Percentiles rank a stretch among this genome's conserved stretches.
phyloP scores from a whole-genome alignment of 2,797 vertebrate species.

The Oreochromis mossambicus region DNA sequence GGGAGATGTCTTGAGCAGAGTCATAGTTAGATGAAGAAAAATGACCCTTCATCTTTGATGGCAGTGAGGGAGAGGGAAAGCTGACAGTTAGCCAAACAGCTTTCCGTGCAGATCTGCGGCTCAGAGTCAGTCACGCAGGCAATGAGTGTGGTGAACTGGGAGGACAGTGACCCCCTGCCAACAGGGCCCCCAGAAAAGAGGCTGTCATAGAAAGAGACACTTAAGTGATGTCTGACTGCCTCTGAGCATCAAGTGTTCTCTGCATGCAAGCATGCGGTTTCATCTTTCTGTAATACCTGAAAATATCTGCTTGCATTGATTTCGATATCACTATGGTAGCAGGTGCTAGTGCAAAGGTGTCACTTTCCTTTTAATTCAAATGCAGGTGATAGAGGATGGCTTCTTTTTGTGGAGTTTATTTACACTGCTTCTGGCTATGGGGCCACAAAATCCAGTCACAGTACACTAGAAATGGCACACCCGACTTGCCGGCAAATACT shows the following conservation, averaged over 20 bases:
- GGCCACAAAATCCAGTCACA: background rate
- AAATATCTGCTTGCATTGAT: conserved; percentile 13
- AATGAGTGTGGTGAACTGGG: conserved; percentile 29
- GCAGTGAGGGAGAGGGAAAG: conserved; percentile 34
- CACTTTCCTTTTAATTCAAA: background rate
- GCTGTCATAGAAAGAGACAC: conserved; percentile 39
- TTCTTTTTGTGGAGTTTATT: background rate
- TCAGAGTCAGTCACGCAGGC: conserved; percentile 53
- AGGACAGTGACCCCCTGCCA: conserved; percentile 47
- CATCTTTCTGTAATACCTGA: conserved; percentile 25
- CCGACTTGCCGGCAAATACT: background rate
- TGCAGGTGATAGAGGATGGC: background rate
- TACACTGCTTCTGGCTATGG: background rate
- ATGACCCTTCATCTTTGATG: conserved; percentile 65
- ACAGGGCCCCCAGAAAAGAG: conserved; percentile 24
- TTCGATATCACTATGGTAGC: background rate
- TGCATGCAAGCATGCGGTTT: conserved; percentile 4
- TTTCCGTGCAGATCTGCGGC: conserved; percentile 46
- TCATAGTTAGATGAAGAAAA: conserved; percentile 63
- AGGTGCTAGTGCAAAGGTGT: background rate
- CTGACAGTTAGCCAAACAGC: conserved; percentile 67
- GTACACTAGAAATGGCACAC: background rate
- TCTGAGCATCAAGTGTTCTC: conserved; percentile 23
- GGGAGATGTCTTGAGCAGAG: conserved; percentile 42
- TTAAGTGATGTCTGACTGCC: conserved; percentile 41